These are phyloP conservation scores for Henricia sp. DNA, from an alignment of 53 echinoderm and acorn worm species.

Conservation along the genomic window DNA sequence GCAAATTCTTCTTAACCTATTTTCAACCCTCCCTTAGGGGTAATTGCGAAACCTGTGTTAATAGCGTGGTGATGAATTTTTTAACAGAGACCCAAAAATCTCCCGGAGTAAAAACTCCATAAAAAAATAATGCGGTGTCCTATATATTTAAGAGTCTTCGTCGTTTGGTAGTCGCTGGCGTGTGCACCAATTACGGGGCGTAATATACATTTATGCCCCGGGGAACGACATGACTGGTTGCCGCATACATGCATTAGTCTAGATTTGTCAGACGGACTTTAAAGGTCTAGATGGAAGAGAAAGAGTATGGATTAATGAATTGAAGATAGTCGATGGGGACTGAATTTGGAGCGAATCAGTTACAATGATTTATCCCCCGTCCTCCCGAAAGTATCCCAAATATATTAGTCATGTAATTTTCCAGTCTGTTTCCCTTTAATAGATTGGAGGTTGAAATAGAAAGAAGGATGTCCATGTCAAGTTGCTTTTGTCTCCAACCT, in stretches of 20 bases:
- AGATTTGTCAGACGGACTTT: slow-evolving; percentile 56
- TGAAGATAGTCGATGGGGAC: neutral
- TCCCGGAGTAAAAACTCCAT: slow-evolving; percentile 17
- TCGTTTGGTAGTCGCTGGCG: slow-evolving; percentile 2
- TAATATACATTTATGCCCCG: slow-evolving; percentile 41
- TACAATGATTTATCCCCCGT: slow-evolving; percentile 20
- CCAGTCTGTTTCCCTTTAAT: slow-evolving; percentile 45
- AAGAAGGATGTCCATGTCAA: neutral
- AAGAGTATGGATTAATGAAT: slow-evolving; percentile 45
- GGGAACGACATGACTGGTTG: slow-evolving; percentile 54
- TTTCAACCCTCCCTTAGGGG: neutral
- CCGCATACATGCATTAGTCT: slow-evolving; percentile 56
- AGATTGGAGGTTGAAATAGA: neutral
- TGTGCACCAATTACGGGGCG: slow-evolving; percentile 35
- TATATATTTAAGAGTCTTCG: slow-evolving; percentile 41
- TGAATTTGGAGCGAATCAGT: neutral
- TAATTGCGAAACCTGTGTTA: slow-evolving; percentile 5
- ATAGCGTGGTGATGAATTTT: slow-evolving; percentile 38
- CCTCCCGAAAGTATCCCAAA: slow-evolving; percentile 6
- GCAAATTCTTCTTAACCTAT: slow-evolving; percentile 12
- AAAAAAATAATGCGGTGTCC: slow-evolving; percentile 29
- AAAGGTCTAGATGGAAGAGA: neutral
- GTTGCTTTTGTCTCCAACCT: no score
- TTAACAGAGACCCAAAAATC: slow-evolving; percentile 26
- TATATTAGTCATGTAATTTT: slow-evolving; percentile 35